Evolutionary conservation across 2,797 vertebrate species (phyloP), one percentile per base, ranked within the genome.

Genomic region (Fistularia tabacaria): DNA sequence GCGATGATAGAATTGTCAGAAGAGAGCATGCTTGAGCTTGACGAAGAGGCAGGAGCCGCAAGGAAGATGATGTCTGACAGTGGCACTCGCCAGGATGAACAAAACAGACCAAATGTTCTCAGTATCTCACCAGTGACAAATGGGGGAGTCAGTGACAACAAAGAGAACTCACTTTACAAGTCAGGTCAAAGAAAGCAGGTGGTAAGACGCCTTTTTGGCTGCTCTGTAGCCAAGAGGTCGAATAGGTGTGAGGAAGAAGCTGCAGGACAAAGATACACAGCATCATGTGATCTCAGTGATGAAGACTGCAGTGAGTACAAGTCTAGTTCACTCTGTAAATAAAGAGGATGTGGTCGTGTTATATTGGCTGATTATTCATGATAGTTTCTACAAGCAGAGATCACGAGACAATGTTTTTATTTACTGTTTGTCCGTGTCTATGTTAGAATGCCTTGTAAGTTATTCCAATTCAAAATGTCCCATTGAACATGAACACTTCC

Each of bases 1-100:
- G 82, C 82, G 51, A 88, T 90, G 86, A 79, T 90, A 0, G 87
- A 89, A 6, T 38, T 82, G n/a, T 46, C 66, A 0, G 46, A 68
- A 8, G 58, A 14, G 36, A 47, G 59, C 41, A 56, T 9, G 9
- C 59, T 56, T 42, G 59, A 52, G 41, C 55, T 40, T 11, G 38
- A 54, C 42, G 50, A 12, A n/a, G 56, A 66, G 25, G 59, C 68
- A n/a, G 54, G 14, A 15, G 12, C 36, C 11, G 59, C 60, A 10
- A 38, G 14, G 50, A 55, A n/a, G 7, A 52, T 65, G 41, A 53
- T 60, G 12, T 62, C 54, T 7, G 51, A 63, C 47, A 62, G 62
- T 10, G 56, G 54, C 10, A 9, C 10, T 52, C 47, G 1, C 9
- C 57, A 51, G 36, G 42, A 10, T 46, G 46, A 64, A 47, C 51